Conservation (phyloP, 2,888 invertebrate genomes). For the Cybosia mesomella region DNA sequence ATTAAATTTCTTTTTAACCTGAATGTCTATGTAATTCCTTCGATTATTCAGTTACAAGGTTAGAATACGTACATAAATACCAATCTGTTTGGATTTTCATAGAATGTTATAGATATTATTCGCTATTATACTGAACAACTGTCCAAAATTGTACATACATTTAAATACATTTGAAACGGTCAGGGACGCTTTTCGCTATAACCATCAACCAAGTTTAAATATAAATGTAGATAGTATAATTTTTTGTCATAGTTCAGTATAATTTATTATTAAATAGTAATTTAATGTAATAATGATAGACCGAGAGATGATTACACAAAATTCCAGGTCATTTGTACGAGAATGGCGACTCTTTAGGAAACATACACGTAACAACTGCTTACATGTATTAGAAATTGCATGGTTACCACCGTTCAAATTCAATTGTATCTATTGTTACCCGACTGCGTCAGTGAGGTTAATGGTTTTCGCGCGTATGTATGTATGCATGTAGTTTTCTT, state of each 20-base stretch:
- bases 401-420: not conserved
- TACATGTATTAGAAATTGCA: not conserved
- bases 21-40: too few species aligned
- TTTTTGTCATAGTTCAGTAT: not conserved
- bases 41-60: too few species aligned
- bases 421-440: constrained; percentile 5
- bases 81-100: not conserved
- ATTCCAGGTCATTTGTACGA: too few species aligned
- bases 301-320: too few species aligned
- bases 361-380: not conserved
- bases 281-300: not conserved
- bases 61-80: too few species aligned
- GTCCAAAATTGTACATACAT: not conserved
- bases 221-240: not conserved
- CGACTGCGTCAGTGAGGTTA: too few species aligned
- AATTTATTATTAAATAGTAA: not conserved
- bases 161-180: not conserved
- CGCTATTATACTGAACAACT: not conserved
- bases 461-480: too few species aligned
- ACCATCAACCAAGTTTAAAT: not conserved
- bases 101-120: not conserved
- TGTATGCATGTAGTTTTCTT: too few species aligned
- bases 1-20: too few species aligned
- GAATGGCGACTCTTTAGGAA: too few species aligned
- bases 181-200: not conserved